These are phyloP conservation scores for Scarus forsteni DNA, from an alignment of 2,797 vertebrate genomes.

Conservation along the genomic window DNA sequence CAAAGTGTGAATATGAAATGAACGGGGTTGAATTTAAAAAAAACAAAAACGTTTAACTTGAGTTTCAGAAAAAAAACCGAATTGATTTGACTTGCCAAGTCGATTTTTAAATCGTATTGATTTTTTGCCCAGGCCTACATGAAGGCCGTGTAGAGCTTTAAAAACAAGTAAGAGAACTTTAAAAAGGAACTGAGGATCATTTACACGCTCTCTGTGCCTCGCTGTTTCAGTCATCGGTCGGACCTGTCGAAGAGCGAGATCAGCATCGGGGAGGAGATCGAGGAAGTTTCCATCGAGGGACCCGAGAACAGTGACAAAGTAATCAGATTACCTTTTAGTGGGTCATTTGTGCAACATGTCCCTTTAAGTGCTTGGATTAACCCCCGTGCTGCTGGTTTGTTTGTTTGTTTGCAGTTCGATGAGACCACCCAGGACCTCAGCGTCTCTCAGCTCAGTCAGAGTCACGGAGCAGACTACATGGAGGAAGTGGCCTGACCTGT, in stretches of 20 bases:
- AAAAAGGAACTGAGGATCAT: no score
- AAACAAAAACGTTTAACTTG: no score
- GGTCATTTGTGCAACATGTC: not conserved
- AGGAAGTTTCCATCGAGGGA: conserved; percentile 90
- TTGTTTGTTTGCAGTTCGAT: conserved; percentile 81
- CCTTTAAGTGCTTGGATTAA: not conserved
- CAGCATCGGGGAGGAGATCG: conserved; percentile 95
- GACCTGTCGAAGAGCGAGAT: conserved; percentile 89
- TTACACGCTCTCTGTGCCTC: not conserved
- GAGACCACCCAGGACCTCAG: conserved; percentile 92
- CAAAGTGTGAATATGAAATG: no score
- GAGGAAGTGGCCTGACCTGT: conserved; percentile 89
- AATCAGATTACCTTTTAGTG: not conserved
- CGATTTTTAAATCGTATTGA: no score
- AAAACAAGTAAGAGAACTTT: no score
- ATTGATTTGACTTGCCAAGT: no score
- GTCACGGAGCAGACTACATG: conserved; percentile 90
- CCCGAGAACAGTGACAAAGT: conserved; percentile 91
- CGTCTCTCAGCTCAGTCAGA: conserved; percentile 90
- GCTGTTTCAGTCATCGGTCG: conserved; percentile 87
- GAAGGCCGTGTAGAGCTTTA: no score
- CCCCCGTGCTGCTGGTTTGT: not conserved
- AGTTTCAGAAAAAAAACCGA: no score
- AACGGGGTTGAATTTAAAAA: no score
- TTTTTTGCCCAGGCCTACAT: no score